Base-by-base conservation (phyloP, 1,140 invertebrate species). In the Drosophila repletoides region DNA sequence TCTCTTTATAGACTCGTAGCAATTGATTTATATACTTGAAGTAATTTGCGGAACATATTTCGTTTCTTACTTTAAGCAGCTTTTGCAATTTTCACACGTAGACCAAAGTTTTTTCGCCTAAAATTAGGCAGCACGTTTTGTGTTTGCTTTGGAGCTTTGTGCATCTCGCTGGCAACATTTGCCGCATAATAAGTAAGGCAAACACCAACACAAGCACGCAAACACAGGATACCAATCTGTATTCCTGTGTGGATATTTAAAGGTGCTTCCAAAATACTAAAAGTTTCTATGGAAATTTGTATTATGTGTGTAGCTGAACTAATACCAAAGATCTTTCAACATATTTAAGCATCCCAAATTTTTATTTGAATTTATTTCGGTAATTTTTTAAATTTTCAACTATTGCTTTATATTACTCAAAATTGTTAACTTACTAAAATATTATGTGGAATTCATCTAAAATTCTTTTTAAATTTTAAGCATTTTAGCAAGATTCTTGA, bases 181-280 rank as follows among this genome's bases (percentile, higher is more conserved):
- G 45, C 43, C 64, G 81, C 81, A 86, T 86, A 86, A 86, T 86
- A 86, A 86, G 72, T 86, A 58, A 49, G 71, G 17, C 70, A 66
- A 64, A 61, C 60, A 56, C 28, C n/a, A n/a, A n/a, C n/a, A n/a
- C n/a, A n/a, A n/a, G n/a, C n/a, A n/a, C n/a, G n/a, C n/a, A n/a
- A n/a, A 53, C 28, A 9, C 6, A 29, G 17, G 7, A 6, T 31
- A 28, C 3, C 31, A 61, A 36, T 9, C 10, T 7, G 40, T 36
- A 41, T 38, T 38, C 15, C 15, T 14, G 29, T 40, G 43, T 34
- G 58, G 26, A 28, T 19, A 15, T 12, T 14, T 9, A 21, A 48
- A 49, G 12, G 51, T 55, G 19, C 29, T 40, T 31, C 5, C 21
- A 19, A 7, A 28, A 51, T n/a, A n/a, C n/a, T n/a, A n/a, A n/a